Evolutionary conservation across 2,888 invertebrate genomes (phyloP).

Genomic region (Conops quadrifasciatus): DNA sequence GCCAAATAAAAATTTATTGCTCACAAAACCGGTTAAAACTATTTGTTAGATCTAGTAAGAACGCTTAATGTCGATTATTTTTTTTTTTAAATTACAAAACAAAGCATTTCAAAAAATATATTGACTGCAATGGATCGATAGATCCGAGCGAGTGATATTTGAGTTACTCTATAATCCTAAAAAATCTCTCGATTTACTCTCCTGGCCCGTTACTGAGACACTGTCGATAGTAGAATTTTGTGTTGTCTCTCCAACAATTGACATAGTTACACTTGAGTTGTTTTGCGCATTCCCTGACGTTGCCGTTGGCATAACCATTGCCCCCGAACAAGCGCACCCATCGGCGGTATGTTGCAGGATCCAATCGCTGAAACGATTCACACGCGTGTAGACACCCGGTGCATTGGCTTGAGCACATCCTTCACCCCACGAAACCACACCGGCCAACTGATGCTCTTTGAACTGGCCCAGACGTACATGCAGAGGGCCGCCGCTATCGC

Average conservation of each 20-base stretch:
- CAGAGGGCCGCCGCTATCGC: slow-evolving; percentile 63
- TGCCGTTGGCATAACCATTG: neutral
- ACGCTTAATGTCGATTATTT: too few species aligned
- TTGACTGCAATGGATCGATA: too few species aligned
- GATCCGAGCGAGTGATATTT: too few species aligned
- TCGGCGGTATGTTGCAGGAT: slow-evolving; percentile 73
- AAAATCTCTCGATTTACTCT: too few species aligned
- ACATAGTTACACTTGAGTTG: neutral
- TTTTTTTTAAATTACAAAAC: too few species aligned
- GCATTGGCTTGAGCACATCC: slow-evolving; percentile 69
- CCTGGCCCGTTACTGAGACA: too few species aligned
- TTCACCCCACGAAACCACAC: slow-evolving; percentile 74
- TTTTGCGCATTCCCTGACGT: neutral
- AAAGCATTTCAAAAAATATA: too few species aligned
- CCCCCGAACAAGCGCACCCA: slow-evolving; percentile 70
- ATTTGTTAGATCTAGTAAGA: too few species aligned
- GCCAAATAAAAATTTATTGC: too few species aligned
- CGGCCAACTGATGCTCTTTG: slow-evolving; percentile 63
- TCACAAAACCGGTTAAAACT: too few species aligned
- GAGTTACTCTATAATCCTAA: too few species aligned
- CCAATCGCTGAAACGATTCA: slow-evolving; percentile 78
- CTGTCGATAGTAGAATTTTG: too few species aligned
- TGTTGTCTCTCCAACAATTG: neutral
- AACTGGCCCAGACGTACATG: slow-evolving; percentile 50
- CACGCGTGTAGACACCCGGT: slow-evolving; percentile 84